phyloP scores from a whole-genome alignment of 2,113 vertebrate genomes.

The rat (Rattus norvegicus) region DNA sequence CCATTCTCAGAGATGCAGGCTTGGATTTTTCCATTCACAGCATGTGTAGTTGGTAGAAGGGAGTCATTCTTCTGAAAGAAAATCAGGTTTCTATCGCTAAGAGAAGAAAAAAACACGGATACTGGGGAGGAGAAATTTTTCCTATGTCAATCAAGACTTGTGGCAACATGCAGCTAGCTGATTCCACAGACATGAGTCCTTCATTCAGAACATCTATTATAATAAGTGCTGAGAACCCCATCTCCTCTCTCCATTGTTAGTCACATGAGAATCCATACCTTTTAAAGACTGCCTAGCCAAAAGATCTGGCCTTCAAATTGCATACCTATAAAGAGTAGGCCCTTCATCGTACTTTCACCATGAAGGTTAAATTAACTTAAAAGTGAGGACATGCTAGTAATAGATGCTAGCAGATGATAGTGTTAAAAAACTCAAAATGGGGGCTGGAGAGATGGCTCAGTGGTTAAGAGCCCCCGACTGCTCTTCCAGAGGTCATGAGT shows the following conservation, averaged over 20 bases:
- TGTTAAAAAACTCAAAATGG: too few relatives aligned
- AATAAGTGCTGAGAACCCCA: background rate
- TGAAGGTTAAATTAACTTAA: constrained; percentile 47
- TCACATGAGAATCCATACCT: background rate
- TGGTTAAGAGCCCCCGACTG: too few relatives aligned
- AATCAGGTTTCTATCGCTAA: background rate
- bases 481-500: too few relatives aligned
- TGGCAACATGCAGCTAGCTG: background rate
- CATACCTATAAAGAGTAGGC: background rate
- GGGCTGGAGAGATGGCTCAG: too few relatives aligned
- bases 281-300: background rate
- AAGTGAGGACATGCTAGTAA: background rate
- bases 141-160: background rate
- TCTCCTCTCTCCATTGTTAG: background rate
- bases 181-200: background rate
- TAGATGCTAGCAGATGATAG: constrained; percentile 7
- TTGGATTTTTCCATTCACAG: background rate
- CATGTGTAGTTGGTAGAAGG: background rate
- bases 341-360: background rate
- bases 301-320: background rate
- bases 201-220: background rate
- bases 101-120: background rate
- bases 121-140: background rate
- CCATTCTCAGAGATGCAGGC: background rate
- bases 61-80: background rate